Evolutionary conservation across 2,797 vertebrate species (phyloP), one percentile per base, ranked within the genome.

Genomic region (Galago senegalensis): DNA sequence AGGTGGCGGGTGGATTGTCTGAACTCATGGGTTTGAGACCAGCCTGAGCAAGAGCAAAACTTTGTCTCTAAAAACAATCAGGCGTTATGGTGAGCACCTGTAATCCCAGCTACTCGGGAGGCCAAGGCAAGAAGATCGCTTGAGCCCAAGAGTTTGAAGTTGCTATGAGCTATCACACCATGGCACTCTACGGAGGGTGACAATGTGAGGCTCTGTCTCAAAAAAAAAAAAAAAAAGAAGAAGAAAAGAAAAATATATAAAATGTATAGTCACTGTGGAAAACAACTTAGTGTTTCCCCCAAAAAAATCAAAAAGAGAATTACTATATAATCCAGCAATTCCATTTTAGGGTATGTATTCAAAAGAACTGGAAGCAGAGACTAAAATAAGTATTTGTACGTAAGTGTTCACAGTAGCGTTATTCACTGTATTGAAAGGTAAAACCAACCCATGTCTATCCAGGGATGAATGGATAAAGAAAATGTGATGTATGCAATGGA

Each of bases 331-430:
- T 29, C 29, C 27, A 73, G 40, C 13, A 79, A 67, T 88, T 70
- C n/a, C n/a, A 87, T 6, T 84, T 69, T 53, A 21, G 13, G 43
- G 25, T 49, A 70, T 7, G n/a, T 34, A 72, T 31, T 34, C 43
- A 83, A 83, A 90, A 87, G 86, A 87, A 91, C 3, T 88, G 40
- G 90, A 90, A 93, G 18, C 37, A 76, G 34, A 96, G 37, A 67
- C 49, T 92, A 34, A 93, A 94, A 69, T 49, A 95, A 34, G 21
- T 75, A 81, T n/a, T 58, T 63, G 56, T 43, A 83, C 10, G 70
- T 27, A 29, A 23, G 23, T 5, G 34, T 84, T 69, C n/a, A 92
- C 0, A 94, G 49, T 6, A 92, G 25, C 60, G 16, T 56, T 93
- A 76, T 63, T 92, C 77, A 43, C 65, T 89, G 75, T 10, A 83